phyloP scores from a whole-genome alignment of 2,113 vertebrate species.

The Hassar affinis region DNA sequence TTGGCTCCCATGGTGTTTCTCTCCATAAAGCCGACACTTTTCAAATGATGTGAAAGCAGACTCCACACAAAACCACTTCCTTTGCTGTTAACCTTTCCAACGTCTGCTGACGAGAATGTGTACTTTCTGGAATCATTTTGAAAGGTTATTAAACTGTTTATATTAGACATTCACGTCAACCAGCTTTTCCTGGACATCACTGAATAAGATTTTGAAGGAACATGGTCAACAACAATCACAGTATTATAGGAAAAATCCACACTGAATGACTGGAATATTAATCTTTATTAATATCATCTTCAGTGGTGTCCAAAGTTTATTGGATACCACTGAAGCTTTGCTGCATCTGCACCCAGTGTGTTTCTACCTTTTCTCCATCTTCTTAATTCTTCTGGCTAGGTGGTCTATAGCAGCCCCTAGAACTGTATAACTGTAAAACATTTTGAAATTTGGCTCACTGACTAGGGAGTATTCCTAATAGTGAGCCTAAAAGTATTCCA shows the following conservation, averaged over 20 bases:
- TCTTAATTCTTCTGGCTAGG: too few species aligned
- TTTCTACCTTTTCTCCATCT: too few species aligned
- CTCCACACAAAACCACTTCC: slow-evolving; percentile 62
- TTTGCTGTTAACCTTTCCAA: slow-evolving; percentile 59
- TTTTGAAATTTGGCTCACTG: too few species aligned
- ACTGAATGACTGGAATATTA: background rate
- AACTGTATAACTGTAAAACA: too few species aligned
- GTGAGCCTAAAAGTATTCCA: too few species aligned
- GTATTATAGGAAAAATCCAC: background rate
- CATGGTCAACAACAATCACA: background rate
- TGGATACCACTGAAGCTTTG: too few species aligned
- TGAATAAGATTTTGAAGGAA: background rate
- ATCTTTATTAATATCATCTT: slow-evolving; percentile 9
- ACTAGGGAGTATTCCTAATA: too few species aligned
- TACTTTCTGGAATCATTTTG: slow-evolving; percentile 4
- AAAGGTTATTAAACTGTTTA: slow-evolving; percentile 14
- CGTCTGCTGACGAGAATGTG: slow-evolving; percentile 6
- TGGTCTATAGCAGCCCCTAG: too few species aligned
- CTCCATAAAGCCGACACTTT: slow-evolving; percentile 55
- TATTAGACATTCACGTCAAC: slow-evolving; percentile 7
- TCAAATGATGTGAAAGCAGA: slow-evolving; percentile 56
- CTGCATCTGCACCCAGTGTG: too few species aligned
- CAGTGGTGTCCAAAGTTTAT: background rate
- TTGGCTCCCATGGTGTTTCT: slow-evolving; percentile 29
- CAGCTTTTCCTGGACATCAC: background rate